Conservation (phyloP, 2,797 vertebrate species). For the Paedocypris micromegethes region DNA sequence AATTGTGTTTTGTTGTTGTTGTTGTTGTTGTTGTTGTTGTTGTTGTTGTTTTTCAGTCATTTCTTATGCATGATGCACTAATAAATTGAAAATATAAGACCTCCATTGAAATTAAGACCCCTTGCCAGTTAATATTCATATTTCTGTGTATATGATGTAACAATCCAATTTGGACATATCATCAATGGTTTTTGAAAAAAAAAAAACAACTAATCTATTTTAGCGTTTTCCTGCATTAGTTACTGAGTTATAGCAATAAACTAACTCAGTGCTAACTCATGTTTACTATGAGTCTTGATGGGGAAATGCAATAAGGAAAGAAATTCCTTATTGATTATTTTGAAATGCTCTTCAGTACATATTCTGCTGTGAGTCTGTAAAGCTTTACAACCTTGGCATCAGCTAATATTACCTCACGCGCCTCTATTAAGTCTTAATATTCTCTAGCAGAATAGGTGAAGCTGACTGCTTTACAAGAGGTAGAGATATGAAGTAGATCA, state of each 20-base stretch:
- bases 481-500: constrained; percentile 37
- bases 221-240: constrained; percentile 27
- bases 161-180: too few species aligned
- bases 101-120: too few species aligned
- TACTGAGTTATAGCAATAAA: background rate
- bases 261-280: too few species aligned
- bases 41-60: too few species aligned
- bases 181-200: constrained; percentile 12
- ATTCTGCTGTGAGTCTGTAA: constrained; percentile 7
- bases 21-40: too few species aligned
- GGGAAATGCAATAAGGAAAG: constrained; percentile 10
- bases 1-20: too few species aligned
- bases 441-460: constrained; percentile 15
- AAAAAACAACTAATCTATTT: constrained; percentile 21
- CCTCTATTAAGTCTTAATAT: constrained; percentile 24
- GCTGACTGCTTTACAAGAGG: constrained; percentile 16
- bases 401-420: background rate
- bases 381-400: constrained; percentile 24
- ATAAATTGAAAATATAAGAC: too few species aligned
- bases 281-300: constrained; percentile 7
- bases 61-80: too few species aligned
- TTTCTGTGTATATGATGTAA: too few species aligned
- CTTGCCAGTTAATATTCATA: too few species aligned
- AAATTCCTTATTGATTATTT: constrained; percentile 25
- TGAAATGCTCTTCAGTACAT: constrained; percentile 2